Percentiles rank a stretch among this genome's conserved stretches.
Evolutionary conservation across 2,888 invertebrate species (phyloP).

Genomic region (Pachydiplax longipennis): DNA sequence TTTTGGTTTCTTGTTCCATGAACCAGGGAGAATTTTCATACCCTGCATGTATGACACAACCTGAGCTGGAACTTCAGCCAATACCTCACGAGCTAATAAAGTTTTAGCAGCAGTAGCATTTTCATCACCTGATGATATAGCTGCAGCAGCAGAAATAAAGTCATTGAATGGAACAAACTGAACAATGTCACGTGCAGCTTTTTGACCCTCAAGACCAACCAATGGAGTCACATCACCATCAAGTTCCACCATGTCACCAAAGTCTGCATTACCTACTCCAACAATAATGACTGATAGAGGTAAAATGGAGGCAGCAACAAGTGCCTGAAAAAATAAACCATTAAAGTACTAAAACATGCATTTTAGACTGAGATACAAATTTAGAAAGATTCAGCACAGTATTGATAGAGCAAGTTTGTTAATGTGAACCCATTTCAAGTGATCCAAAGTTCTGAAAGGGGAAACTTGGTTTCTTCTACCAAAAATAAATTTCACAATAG

Average conservation of each 20-base stretch:
- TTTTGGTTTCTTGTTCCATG: constrained; percentile 17
- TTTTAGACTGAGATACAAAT: not conserved
- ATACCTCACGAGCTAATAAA: constrained; percentile 64
- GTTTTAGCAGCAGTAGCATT: constrained; percentile 52
- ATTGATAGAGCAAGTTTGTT: no score
- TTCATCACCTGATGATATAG: constrained; percentile 31
- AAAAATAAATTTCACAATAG: no score
- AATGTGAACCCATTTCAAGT: no score
- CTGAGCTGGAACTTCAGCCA: constrained; percentile 66
- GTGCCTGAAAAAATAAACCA: constrained; percentile 56
- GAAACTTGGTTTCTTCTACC: no score
- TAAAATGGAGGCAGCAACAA: constrained; percentile 63
- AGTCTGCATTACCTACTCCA: constrained; percentile 69
- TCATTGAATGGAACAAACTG: constrained; percentile 62
- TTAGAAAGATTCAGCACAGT: no score
- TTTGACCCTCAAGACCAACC: constrained; percentile 57
- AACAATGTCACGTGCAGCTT: constrained; percentile 67
- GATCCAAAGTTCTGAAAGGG: no score
- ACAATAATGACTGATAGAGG: constrained; percentile 70
- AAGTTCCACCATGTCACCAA: constrained; percentile 68
- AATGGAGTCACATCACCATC: constrained; percentile 64
- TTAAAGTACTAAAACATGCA: not conserved
- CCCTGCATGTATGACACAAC: constrained; percentile 62
- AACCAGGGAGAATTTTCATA: constrained; percentile 52
- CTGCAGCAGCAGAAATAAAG: constrained; percentile 52